Conservation (phyloP, 1,140 invertebrate genomes). For the Drosophila baimaii region DNA sequence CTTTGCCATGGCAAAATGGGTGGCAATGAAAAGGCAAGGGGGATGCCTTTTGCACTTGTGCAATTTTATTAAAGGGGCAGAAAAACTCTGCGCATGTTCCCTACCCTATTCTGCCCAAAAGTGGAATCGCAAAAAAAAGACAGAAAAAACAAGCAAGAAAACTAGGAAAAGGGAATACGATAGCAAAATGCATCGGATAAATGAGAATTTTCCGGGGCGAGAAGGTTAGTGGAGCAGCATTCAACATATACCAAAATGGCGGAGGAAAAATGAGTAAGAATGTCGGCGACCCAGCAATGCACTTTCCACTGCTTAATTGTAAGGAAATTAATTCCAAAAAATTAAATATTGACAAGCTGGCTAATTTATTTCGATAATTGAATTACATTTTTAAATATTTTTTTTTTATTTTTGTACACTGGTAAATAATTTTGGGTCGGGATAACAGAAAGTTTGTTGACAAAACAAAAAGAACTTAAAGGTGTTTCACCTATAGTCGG, state of each 20-base stretch:
- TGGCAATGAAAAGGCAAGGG: background rate
- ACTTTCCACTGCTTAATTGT: background rate
- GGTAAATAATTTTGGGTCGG: too few species aligned
- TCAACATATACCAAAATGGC: slow-evolving; percentile 50
- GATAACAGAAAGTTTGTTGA: too few species aligned
- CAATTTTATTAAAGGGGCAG: slow-evolving; percentile 47
- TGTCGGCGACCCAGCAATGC: background rate
- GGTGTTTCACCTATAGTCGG: too few species aligned
- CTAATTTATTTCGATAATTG: too few species aligned
- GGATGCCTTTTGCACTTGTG: slow-evolving; percentile 44
- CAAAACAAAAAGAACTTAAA: too few species aligned
- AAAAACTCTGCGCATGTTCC: slow-evolving; percentile 82
- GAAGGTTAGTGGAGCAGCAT: slow-evolving; percentile 53
- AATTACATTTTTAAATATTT: too few species aligned
- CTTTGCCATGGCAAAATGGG: background rate
- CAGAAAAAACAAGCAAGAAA: slow-evolving; percentile 37
- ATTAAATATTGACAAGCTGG: too few species aligned
- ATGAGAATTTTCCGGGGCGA: slow-evolving; percentile 34
- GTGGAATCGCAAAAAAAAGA: background rate
- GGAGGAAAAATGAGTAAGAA: slow-evolving; percentile 11
- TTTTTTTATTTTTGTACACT: too few species aligned
- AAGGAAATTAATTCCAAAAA: too few species aligned
- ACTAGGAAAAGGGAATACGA: slow-evolving; percentile 64
- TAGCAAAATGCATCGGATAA: slow-evolving; percentile 57
- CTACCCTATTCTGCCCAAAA: slow-evolving; percentile 34